These are phyloP conservation scores for Poecilus cupreus DNA, from an alignment of 2,888 invertebrate species.

Conservation along the genomic window DNA sequence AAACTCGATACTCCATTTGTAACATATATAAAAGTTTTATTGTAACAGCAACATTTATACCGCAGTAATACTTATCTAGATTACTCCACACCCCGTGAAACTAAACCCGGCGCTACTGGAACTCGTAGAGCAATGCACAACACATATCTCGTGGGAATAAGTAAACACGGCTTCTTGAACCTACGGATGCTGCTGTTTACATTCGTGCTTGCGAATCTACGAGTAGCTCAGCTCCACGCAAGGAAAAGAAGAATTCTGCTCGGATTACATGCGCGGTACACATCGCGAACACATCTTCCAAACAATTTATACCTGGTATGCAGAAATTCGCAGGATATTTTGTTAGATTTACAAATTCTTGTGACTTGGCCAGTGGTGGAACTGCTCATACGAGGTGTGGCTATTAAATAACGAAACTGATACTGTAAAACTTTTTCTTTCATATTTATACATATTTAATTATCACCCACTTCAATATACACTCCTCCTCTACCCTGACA, in stretches of 20 bases:
- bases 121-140: neutral
- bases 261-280: neutral
- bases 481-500: no score
- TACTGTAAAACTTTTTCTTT: no score
- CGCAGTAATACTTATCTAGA: conserved; percentile 5
- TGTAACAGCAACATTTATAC: neutral
- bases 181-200: neutral
- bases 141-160: neutral
- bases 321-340: conserved; percentile 12
- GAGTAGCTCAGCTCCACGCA: neutral
- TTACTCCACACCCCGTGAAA: neutral
- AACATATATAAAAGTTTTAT: neutral
- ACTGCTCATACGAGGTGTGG: no score
- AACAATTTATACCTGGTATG: conserved; percentile 23
- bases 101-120: neutral
- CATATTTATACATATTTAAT: no score
- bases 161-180: neutral
- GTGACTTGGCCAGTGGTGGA: neutral
- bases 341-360: conserved; percentile 37
- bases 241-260: conserved; percentile 14
- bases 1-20: neutral
- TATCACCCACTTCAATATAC: no score
- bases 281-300: neutral
- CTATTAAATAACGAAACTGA: no score
- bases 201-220: neutral